Percentiles rank a stretch among this genome's conserved stretches.
Conservation (phyloP, 2,113 vertebrate genomes). For the Cinclus mexicanus region DNA sequence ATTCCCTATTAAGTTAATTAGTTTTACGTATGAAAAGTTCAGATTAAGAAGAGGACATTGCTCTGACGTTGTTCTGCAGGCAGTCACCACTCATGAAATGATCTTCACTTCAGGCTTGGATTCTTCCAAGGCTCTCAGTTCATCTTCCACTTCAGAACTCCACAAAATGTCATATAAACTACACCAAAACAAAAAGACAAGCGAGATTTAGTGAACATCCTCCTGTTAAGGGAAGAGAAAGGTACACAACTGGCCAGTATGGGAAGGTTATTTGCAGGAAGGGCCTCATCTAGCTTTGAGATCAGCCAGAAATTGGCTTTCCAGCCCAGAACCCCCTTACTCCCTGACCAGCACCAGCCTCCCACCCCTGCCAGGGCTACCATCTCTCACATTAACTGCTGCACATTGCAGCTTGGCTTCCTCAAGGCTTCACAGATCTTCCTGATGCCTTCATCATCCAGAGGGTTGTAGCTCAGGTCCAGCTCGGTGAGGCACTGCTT, state of each 20-base stretch:
- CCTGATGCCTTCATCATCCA: slow-evolving; percentile 63
- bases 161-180: slow-evolving; percentile 75
- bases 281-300: neutral
- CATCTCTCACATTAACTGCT: slow-evolving; percentile 71
- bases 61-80: neutral
- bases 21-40: neutral
- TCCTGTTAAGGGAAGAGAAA: neutral
- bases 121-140: slow-evolving; percentile 58
- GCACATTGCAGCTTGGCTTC: slow-evolving; percentile 56
- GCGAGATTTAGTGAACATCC: neutral
- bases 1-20: slow-evolving; percentile 46
- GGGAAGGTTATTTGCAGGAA: neutral
- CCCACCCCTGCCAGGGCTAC: neutral
- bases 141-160: slow-evolving; percentile 41
- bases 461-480: slow-evolving; percentile 68
- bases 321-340: neutral
- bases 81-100: slow-evolving; percentile 58
- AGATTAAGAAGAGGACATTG: neutral
- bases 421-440: slow-evolving; percentile 72
- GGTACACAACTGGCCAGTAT: neutral
- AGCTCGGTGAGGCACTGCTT: slow-evolving; percentile 65
- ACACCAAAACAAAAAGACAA: neutral
- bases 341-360: neutral
- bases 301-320: neutral
- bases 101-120: slow-evolving; percentile 64